Base-by-base conservation (phyloP, 53 echinoderm and acorn worm genomes). In the Henricia sp. region DNA sequence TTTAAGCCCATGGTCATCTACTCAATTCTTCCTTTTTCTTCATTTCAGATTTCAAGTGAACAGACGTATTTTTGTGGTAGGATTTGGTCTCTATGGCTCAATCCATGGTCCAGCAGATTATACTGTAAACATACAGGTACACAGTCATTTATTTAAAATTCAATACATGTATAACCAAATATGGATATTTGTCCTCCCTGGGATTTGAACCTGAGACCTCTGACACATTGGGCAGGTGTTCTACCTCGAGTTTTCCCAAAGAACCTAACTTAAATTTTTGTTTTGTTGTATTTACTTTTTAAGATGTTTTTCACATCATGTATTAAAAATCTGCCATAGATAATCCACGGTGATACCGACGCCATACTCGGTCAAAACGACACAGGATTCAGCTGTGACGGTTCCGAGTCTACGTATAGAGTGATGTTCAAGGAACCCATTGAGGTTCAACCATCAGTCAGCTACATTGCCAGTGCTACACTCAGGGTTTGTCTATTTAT, bases 351-450 rank as follows among this genome's bases (percentile, higher is more conserved):
- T n/a, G 97, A 97, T 24, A 70, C 94, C 8, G 92, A 86, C 0
- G 92, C 86, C 21, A 76, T 94, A 51, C 87, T 97, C 34, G 97
- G 97, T 29, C 94, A 97, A 84, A 97, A 94, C 65, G 97, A 97
- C 57, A 97, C 97, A 9, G 90, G 94, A 1, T 97, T 97, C 80
- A 97, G 96, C 78, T 94, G 97, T 74, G 92, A 97, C 72, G 97
- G 97, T 17, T 90, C 97, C 2, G 97, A 97, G 37, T 83, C 92
- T 2, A 97, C 97, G 21, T 97, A 90, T 77, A 76, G 97, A 36
- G 97, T 94, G 53, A 97, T 97, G 97, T 97, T 97, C 89, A 97
- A 94, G 46, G 94, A 94, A 28, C 97, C 97, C 27, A 90, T 97
- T 9, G 97, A 97, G 84, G 83, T 97, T 26, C 90, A 90, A 52